A percentile compares a stretch with the other conserved stretches of the same genome.
Conservation (phyloP, 1,140 invertebrate genomes). For the Euura lappo region DNA sequence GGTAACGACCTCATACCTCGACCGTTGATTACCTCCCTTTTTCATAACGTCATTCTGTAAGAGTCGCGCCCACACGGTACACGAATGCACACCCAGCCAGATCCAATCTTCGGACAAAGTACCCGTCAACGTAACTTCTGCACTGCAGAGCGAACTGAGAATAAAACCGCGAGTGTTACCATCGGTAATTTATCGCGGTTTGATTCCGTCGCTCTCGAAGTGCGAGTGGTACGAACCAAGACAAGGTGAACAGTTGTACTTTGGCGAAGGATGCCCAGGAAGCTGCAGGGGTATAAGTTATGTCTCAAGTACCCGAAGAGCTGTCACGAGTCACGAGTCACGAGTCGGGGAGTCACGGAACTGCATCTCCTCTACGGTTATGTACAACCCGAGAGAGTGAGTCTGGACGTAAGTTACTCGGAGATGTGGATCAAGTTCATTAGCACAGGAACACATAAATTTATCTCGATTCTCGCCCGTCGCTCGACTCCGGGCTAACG, state of each 20-base stretch:
- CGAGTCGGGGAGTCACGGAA: conserved; percentile 8
- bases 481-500: conserved; percentile 12
- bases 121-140: neutral
- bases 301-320: neutral
- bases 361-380: neutral
- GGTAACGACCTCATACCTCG: neutral
- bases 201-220: neutral
- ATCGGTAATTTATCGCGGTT: neutral
- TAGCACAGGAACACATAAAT: conserved; percentile 31
- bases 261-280: neutral
- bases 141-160: no score
- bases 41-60: conserved; percentile 1
- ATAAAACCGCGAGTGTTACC: neutral
- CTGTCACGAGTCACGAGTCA: neutral
- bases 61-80: neutral
- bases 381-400: neutral
- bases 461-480: conserved; percentile 10
- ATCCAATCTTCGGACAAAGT: neutral
- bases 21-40: conserved; percentile 1
- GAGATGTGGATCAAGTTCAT: conserved; percentile 27
- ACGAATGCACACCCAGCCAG: neutral
- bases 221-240: neutral
- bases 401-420: conserved; percentile 14
- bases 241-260: conserved; percentile 4
- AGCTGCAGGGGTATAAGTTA: conserved; percentile 4